Conservation (phyloP, 2,797 vertebrate species). For the Hydrophis major region DNA sequence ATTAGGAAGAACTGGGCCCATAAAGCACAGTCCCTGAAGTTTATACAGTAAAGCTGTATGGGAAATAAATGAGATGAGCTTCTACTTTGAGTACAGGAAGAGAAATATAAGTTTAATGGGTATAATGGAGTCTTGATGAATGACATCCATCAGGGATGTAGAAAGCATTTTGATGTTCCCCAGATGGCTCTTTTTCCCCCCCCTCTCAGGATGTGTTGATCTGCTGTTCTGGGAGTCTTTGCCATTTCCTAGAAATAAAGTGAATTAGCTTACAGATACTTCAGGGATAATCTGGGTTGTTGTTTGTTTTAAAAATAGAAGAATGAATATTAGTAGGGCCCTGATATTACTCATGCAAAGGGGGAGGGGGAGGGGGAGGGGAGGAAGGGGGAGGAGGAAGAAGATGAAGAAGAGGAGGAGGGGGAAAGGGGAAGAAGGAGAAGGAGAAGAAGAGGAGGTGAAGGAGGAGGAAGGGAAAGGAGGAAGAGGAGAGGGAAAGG, state of each 20-base stretch:
- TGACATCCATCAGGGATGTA: not conserved
- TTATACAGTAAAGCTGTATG: not conserved
- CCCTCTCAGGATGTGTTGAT: not conserved
- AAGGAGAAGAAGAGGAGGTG: not conserved
- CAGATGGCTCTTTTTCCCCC: not conserved
- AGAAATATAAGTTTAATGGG: not conserved
- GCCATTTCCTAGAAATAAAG: not conserved
- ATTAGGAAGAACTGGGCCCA: not conserved
- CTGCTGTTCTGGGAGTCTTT: not conserved
- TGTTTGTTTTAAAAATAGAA: not conserved
- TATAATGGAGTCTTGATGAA: not conserved
- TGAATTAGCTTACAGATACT: not conserved
- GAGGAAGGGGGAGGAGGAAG: rapidly evolving
- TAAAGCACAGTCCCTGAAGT: not conserved
- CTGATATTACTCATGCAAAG: not conserved
- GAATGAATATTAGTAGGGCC: not conserved
- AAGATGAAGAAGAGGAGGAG: not conserved
- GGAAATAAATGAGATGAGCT: not conserved
- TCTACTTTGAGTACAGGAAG: not conserved
- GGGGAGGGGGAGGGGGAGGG: not conserved
- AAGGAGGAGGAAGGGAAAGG: too few species aligned
- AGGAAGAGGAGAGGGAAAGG: too few species aligned
- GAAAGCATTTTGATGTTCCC: not conserved
- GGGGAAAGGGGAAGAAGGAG: too few species aligned
- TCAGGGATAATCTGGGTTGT: not conserved